phyloP scores from a whole-genome alignment of 2,113 vertebrate genomes.

The Anhinga rufa region DNA sequence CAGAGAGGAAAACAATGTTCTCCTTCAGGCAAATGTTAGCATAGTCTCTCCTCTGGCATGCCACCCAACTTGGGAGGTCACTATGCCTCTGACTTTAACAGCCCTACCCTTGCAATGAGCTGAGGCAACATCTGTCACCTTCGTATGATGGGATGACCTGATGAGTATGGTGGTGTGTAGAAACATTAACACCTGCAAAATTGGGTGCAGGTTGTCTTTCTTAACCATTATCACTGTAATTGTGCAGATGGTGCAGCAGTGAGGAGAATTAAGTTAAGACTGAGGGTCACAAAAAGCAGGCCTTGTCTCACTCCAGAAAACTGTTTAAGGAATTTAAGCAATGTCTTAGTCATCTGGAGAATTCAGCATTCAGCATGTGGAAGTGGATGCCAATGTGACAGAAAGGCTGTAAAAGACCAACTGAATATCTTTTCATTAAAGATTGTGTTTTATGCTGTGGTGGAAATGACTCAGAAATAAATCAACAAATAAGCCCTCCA shows the following conservation, averaged over 20 bases:
- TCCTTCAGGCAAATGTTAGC: background rate
- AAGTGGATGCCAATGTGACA: background rate
- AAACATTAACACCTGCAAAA: background rate
- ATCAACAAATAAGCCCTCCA: background rate
- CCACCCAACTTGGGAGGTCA: background rate
- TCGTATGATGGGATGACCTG: background rate
- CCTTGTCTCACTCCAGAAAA: background rate
- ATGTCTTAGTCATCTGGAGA: background rate
- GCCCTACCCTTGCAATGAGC: background rate
- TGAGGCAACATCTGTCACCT: background rate
- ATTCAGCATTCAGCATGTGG: background rate
- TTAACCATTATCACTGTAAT: background rate
- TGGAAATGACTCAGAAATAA: background rate
- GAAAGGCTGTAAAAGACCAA: background rate
- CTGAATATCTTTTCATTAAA: background rate
- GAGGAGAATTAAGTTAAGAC: background rate
- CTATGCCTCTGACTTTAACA: background rate
- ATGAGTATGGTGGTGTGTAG: rapidly evolving
- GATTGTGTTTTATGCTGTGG: background rate
- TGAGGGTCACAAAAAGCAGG: background rate
- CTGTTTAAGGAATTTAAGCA: background rate
- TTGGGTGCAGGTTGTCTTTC: background rate
- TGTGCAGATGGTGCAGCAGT: background rate
- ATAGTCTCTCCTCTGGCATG: background rate
- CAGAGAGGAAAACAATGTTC: background rate